Percentiles rank a stretch among this genome's conserved stretches.
Conservation (phyloP, 2,888 invertebrate genomes). For the Chromoteleia sp. region DNA sequence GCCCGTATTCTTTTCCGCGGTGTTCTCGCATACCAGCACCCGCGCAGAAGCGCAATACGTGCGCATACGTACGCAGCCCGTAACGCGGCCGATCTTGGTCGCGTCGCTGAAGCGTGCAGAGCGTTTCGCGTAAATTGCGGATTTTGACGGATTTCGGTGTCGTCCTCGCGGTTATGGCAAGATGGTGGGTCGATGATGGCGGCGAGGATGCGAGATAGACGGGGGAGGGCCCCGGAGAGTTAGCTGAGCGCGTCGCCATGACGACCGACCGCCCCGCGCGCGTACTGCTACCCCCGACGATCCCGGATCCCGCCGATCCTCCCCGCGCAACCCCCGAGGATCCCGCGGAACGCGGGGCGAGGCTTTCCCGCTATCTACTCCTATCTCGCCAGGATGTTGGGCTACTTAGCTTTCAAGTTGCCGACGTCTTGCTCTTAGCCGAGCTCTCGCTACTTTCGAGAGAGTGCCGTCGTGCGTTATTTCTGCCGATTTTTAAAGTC, state of each 20-base stretch:
- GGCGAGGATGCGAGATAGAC: slow-evolving; percentile 78
- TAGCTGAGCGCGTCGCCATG: slow-evolving; percentile 82
- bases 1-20: neutral
- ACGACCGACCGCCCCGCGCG: slow-evolving; percentile 84
- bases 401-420: slow-evolving; percentile 76
- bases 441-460: slow-evolving; percentile 34
- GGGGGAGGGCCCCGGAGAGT: slow-evolving; percentile 72
- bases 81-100: slow-evolving; percentile 35
- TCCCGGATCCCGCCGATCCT: slow-evolving; percentile 77
- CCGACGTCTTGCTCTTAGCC: slow-evolving; percentile 59
- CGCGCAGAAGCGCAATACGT: neutral
- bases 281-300: slow-evolving; percentile 79
- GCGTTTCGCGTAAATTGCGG: slow-evolving; percentile 72
- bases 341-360: slow-evolving; percentile 48
- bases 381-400: slow-evolving; percentile 73
- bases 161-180: slow-evolving; percentile 76
- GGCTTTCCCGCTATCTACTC: slow-evolving; percentile 72
- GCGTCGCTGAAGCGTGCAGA: slow-evolving; percentile 60
- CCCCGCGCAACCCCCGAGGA: slow-evolving; percentile 74
- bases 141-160: slow-evolving; percentile 66
- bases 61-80: slow-evolving; percentile 6
- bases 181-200: slow-evolving; percentile 85
- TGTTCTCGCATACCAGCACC: neutral
- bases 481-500: slow-evolving; percentile 43
- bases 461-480: slow-evolving; percentile 35